Conservation (phyloP, 2,797 vertebrate species). For the Onychomys arenicola region DNA sequence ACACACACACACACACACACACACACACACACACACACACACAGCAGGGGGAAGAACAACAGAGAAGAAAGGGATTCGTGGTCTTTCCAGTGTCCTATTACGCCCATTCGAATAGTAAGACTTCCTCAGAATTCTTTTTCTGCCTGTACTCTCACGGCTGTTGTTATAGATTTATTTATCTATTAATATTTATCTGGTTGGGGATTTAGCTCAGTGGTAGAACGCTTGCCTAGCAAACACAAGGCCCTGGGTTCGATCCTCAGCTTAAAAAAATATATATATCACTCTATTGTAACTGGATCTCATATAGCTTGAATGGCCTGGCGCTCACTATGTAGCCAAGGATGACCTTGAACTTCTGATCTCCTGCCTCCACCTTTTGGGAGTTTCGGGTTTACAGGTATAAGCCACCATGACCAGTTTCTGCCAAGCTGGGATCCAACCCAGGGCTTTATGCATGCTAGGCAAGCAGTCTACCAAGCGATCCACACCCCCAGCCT, state of each 20-base stretch:
- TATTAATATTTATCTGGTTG: background rate
- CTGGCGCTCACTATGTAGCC: background rate
- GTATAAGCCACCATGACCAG: background rate
- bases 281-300: background rate
- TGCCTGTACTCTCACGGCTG: background rate
- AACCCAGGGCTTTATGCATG: background rate
- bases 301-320: background rate
- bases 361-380: background rate
- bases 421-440: background rate
- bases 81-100: background rate
- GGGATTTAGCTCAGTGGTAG: too few species aligned
- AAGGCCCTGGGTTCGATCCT: too few species aligned
- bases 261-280: too few species aligned
- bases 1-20: background rate
- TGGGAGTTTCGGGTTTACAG: background rate
- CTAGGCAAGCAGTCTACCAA: background rate
- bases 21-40: background rate
- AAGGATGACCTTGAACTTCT: background rate
- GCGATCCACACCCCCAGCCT: background rate
- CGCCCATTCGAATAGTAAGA: background rate
- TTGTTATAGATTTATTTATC: background rate
- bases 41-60: background rate
- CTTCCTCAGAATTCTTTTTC: background rate
- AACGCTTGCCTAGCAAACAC: too few species aligned
- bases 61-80: background rate